Conservation (phyloP, 2,888 invertebrate genomes). For the Dioctria linearis region DNA sequence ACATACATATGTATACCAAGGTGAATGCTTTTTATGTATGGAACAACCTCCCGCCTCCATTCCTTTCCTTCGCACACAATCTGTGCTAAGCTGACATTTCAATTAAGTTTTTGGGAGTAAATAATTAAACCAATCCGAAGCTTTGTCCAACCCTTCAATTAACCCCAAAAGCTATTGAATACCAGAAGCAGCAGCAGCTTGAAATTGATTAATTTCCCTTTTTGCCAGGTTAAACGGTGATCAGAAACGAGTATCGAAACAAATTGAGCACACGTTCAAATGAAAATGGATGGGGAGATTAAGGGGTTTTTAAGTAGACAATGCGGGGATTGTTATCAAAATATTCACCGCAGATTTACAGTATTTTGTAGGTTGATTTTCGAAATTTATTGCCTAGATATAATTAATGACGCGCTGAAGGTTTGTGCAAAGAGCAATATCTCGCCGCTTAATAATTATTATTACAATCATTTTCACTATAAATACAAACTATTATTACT, state of each 20-base stretch:
- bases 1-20: neutral
- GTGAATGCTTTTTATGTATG: neutral
- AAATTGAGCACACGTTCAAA: slow-evolving; percentile 1
- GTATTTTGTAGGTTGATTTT: too few relatives aligned
- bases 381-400: too few relatives aligned
- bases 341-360: too few relatives aligned
- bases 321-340: too few relatives aligned
- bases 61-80: neutral
- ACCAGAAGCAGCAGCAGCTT: neutral
- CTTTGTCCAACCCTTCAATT: slow-evolving; percentile 34
- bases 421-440: too few relatives aligned
- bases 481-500: too few relatives aligned
- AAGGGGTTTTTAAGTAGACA: too few relatives aligned
- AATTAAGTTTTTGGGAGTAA: slow-evolving; percentile 25
- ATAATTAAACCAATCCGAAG: slow-evolving; percentile 46
- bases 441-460: too few relatives aligned
- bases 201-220: neutral
- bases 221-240: slow-evolving; percentile 3
- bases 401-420: too few relatives aligned
- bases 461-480: too few relatives aligned
- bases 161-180: slow-evolving; percentile 16
- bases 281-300: too few relatives aligned
- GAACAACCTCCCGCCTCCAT: neutral
- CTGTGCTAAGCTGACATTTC: slow-evolving; percentile 29
- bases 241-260: neutral